Conservation (phyloP, 2,888 invertebrate species). For the Aphidius colemani region DNA sequence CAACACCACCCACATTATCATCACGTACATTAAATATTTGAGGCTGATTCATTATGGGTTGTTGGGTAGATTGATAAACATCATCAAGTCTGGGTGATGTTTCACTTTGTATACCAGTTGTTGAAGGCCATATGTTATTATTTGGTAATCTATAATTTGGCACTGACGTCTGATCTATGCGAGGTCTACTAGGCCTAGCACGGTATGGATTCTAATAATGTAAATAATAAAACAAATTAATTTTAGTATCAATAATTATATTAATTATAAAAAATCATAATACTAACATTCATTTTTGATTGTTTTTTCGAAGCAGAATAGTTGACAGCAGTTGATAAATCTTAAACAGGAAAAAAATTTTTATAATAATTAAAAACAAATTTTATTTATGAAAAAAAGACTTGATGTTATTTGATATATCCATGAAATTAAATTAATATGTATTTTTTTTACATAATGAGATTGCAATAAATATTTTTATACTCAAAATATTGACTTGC, state of each 20-base stretch:
- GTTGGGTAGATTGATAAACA: slow-evolving; percentile 38
- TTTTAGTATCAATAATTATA: neutral
- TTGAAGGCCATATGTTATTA: slow-evolving; percentile 49
- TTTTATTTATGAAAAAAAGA: too few relatives aligned
- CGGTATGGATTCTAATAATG: slow-evolving; percentile 54
- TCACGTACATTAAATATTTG: slow-evolving; percentile 29
- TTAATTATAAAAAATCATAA: slow-evolving; percentile 1
- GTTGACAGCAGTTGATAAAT: too few relatives aligned
- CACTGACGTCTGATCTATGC: slow-evolving; percentile 45
- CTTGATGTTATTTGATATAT: neutral
- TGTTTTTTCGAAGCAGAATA: slow-evolving; percentile 37
- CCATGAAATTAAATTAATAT: neutral
- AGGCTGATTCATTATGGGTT: slow-evolving; percentile 37
- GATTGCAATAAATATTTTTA: slow-evolving; percentile 15
- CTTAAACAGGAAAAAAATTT: too few relatives aligned
- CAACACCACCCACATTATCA: too few relatives aligned
- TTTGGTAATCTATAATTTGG: slow-evolving; percentile 46
- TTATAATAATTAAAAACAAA: too few relatives aligned
- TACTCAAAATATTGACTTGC: slow-evolving; percentile 38
- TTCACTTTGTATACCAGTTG: slow-evolving; percentile 33
- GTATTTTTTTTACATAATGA: neutral
- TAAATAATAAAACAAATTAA: slow-evolving; percentile 8
- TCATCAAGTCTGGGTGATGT: slow-evolving; percentile 34
- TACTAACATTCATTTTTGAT: slow-evolving; percentile 49
- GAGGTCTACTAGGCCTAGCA: slow-evolving; percentile 48